Base-by-base conservation (phyloP, 2,888 invertebrate species). In the Yponomeuta evonymella region DNA sequence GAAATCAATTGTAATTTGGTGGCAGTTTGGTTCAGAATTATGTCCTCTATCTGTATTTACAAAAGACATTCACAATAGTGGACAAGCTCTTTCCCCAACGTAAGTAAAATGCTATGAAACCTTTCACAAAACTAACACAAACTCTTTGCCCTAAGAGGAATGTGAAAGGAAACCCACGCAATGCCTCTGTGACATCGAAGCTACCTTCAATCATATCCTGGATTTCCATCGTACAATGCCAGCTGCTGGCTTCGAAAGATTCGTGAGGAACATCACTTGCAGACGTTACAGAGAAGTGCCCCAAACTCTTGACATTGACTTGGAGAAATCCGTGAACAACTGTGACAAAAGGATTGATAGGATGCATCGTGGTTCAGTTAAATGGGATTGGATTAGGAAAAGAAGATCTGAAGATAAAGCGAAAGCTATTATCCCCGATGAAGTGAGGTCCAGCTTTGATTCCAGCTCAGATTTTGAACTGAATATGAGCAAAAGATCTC, bases 101-200 rank as follows among this genome's bases (percentile, higher is more conserved):
- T 8, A 43, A 43, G 43, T 43, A 43, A 43, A 43, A 43, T 6
- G 9, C 43, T 1, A 43, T 43, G 43, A 43, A 43, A 43, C n/a
- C 12, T 67, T 11, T 29, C 29, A 66, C 69, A 71, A 65, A 48
- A 71, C 58, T 76, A 78, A 77, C 75, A 73, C 72, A 29, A 10
- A 64, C 72, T 76, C 73, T 86, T 86, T 81, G 79, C 81, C 86
- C 86, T 86, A 87, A 88, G 88, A 88, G 86, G 80, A 79, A 75
- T 74, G 76, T 78, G 80, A 82, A 64, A 67, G 15, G 36, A n/a
- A 48, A 12, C 15, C 74, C 30, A 67, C 77, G 64, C 66, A 33
- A 70, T 72, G 75, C 65, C 70, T 85, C 3, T 87, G 87, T 72
- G 83, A 87, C 74, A 74, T 87, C 36, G 73, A 78, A 70, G 79